Base-by-base conservation (phyloP, 2,113 vertebrate genomes). In the Ptyas mucosa region DNA sequence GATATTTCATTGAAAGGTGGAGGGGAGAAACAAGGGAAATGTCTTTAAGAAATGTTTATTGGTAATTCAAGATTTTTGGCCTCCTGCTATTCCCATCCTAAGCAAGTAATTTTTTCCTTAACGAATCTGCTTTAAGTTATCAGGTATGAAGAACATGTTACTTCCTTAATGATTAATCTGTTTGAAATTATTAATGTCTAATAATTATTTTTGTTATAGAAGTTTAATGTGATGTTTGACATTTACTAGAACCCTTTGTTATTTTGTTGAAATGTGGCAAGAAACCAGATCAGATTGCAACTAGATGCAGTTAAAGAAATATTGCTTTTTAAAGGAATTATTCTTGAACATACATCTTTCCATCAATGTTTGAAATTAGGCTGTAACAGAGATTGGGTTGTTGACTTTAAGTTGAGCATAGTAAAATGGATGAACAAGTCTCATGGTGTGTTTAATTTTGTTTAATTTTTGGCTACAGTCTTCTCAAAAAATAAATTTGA, bases 401-500 rank as follows among this genome's bases (percentile, higher is more conserved):
- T 53, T 91, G 87, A 57, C 1, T 5, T 58, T 94, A 69, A 53
- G 24, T 43, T 64, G 86, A 57, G 20, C 93, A 91, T 89, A 95
- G 90, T 0, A 0, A 61, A 90, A 58, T 88, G 92, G 90, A 95
- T 93, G 88, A 90, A 95, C 91, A 91, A 92, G 94, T 95, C 85
- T 93, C 90, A 95, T 58, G 9, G 92, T 94, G 39, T 52, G 49
- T 55, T 95, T 96, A 94, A 89, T 95, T 95, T 89, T 26, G 5
- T 93, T 85, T 94, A 14, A n/a, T 95, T 94, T 93, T 94, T 90
- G 94, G 91, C 93, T 91, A 95, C 89, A 52, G 87, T 89, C 0
- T 5, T 29, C 88, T 94, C 11, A 89, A 58, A 93, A 64, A 90
- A 93, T 92, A 94, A 55, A 58, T 43, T 6, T 49, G 93, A 81